These are phyloP conservation scores for Murina feae DNA, from an alignment of 2,113 vertebrate species.

Conservation along the genomic window DNA sequence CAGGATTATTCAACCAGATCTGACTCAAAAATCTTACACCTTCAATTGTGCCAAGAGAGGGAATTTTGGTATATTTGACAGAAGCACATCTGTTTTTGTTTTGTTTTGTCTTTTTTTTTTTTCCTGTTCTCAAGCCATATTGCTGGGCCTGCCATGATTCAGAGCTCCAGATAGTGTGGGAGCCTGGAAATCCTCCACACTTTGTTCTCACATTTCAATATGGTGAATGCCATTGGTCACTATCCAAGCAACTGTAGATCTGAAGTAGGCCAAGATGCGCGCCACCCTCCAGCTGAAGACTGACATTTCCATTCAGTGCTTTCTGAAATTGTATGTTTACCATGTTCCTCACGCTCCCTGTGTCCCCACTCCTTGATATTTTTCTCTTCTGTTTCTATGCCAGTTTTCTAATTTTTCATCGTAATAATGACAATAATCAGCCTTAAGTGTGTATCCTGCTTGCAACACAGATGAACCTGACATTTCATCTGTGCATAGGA, in stretches of 20 bases:
- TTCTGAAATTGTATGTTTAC: background rate
- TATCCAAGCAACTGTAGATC: background rate
- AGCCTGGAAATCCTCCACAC: background rate
- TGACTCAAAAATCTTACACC: background rate
- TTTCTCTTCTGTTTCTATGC: background rate
- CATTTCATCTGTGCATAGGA: background rate
- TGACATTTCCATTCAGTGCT: background rate
- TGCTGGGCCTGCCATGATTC: background rate
- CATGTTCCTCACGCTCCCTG: background rate
- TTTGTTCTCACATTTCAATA: background rate
- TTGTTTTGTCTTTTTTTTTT: background rate
- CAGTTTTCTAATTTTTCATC: background rate
- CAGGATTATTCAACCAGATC: background rate
- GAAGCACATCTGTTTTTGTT: background rate
- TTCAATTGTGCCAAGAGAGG: background rate
- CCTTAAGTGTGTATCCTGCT: background rate
- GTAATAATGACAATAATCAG: background rate
- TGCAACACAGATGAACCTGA: background rate
- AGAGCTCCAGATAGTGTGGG: background rate
- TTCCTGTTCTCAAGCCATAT: background rate
- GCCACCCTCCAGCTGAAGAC: background rate
- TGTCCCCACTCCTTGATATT: background rate
- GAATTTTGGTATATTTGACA: background rate
- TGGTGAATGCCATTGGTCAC: background rate
- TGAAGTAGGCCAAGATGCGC: background rate